Conservation (phyloP, 2,797 vertebrate genomes). For the Petrocephalus sullivani region DNA sequence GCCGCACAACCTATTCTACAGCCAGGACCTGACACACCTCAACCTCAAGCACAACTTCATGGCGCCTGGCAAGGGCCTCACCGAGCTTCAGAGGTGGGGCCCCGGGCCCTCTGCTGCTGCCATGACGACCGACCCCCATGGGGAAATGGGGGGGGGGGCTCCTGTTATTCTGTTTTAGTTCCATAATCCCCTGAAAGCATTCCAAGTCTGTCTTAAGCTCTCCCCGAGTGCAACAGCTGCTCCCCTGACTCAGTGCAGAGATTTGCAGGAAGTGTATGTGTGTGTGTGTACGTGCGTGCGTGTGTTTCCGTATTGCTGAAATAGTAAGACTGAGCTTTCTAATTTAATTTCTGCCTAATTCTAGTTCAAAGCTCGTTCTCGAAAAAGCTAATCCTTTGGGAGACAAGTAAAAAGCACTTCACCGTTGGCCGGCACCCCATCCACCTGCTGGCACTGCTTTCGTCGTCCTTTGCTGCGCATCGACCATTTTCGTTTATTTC, state of each 20-base stretch:
- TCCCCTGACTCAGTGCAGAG: background rate
- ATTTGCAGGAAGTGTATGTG: conserved; percentile 2
- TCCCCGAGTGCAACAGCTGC: conserved; percentile 23
- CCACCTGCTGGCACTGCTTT: background rate
- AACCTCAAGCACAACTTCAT: conserved; percentile 97
- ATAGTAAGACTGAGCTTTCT: background rate
- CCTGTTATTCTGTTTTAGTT: background rate
- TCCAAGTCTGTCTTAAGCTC: background rate
- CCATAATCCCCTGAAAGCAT: background rate
- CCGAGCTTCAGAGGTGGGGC: conserved; percentile 83
- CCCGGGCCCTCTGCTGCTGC: background rate
- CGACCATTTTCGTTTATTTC: background rate
- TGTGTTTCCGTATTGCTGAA: background rate
- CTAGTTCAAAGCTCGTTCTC: background rate
- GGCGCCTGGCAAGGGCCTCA: conserved; percentile 69
- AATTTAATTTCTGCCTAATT: background rate
- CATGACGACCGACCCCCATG: background rate
- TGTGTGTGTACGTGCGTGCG: conserved; percentile 26
- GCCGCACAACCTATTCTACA: conserved; percentile 91
- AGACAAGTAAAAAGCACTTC: background rate
- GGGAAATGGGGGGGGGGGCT: background rate
- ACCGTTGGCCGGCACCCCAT: background rate
- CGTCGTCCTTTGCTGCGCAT: background rate
- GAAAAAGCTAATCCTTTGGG: background rate
- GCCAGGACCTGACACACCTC: conserved; percentile 97